Conservation (phyloP, 2,888 invertebrate genomes). For the Papilio demoleus region DNA sequence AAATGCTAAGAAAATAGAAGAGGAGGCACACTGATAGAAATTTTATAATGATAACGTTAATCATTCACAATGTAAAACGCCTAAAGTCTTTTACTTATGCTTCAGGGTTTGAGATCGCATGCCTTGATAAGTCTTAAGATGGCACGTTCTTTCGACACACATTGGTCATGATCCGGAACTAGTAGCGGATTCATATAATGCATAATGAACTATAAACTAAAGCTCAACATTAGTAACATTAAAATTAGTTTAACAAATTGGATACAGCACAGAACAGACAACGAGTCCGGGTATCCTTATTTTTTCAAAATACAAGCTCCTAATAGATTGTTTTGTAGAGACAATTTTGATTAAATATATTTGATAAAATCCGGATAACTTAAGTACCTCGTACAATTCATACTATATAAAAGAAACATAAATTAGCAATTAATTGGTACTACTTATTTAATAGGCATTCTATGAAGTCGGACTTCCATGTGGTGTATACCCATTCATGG, state of each 20-base stretch:
- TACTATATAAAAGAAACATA: not conserved
- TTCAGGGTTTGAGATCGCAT: conserved; percentile 51
- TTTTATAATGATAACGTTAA: not conserved
- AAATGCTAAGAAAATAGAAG: not conserved
- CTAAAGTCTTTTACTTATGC: conserved; percentile 25
- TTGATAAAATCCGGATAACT: no score
- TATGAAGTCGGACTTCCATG: conserved; percentile 9
- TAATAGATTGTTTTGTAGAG: no score
- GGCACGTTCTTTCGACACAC: conserved; percentile 54
- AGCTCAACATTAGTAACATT: not conserved
- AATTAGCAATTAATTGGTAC: not conserved
- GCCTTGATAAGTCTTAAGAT: conserved; percentile 59
- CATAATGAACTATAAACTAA: conserved; percentile 1
- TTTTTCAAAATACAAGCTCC: no score
- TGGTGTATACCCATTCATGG: not conserved
- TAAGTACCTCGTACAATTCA: not conserved
- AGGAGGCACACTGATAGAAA: not conserved
- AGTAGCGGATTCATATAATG: conserved; percentile 42
- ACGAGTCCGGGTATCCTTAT: no score
- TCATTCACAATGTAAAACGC: not conserved
- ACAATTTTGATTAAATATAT: no score
- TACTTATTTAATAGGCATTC: not conserved
- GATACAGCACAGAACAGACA: no score
- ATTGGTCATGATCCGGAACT: conserved; percentile 72
- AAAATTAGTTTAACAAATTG: not conserved